phyloP scores from a whole-genome alignment of 2,113 vertebrate genomes.

The Myotis lucifugus region DNA sequence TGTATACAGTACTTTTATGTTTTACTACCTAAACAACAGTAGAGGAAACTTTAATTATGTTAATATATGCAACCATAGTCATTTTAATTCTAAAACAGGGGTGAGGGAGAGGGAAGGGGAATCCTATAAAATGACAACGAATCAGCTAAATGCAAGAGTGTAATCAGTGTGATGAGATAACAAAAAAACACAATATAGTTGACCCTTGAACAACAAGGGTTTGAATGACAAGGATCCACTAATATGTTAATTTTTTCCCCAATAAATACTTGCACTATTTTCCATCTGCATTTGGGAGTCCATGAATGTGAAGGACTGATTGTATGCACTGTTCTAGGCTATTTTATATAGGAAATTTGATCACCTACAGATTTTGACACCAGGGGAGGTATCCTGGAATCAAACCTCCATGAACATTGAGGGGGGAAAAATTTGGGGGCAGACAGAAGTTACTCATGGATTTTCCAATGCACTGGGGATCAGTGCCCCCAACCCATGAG shows the following conservation, averaged over 20 bases:
- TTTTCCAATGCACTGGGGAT: background rate
- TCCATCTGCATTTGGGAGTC: background rate
- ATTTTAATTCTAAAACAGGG: conserved; percentile 38
- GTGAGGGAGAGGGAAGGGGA: too few species aligned
- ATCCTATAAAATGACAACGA: background rate
- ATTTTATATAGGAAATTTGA: background rate
- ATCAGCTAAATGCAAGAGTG: background rate
- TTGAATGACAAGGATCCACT: background rate
- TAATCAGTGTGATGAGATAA: background rate
- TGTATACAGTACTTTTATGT: background rate
- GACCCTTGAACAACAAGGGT: background rate
- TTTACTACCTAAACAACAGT: background rate
- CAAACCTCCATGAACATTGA: background rate
- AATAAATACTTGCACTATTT: background rate
- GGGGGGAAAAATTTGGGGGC: background rate
- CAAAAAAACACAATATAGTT: background rate
- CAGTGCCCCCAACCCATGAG: background rate
- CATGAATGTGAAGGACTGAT: background rate
- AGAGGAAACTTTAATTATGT: background rate
- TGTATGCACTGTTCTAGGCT: background rate
- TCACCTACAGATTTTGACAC: background rate
- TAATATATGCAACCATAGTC: background rate
- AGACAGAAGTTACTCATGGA: background rate
- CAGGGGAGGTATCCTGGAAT: background rate
- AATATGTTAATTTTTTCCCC: background rate